Evolutionary conservation across 2,113 vertebrate genomes (phyloP), one percentile per base, ranked within the genome.

Genomic region (Neopipo cinnamomea): DNA sequence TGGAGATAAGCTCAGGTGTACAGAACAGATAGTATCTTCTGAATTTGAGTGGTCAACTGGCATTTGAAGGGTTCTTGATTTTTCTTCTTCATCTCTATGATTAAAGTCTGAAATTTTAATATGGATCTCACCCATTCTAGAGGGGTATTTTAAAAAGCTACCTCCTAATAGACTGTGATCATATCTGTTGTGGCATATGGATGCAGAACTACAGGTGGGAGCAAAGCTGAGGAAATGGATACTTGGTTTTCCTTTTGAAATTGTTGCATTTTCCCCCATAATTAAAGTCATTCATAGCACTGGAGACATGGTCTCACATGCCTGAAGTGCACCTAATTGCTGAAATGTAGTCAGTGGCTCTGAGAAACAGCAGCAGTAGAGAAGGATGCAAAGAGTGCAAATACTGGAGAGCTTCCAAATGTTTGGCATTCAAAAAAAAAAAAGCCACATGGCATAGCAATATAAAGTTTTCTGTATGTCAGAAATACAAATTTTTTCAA

Each of bases 321-420:
- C 68, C 71, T 3, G 0, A 82, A 93, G 52, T 44, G 44, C 56
- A 81, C 53, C 27, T 61, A 42, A 33, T 35, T 82, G 47, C 62
- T 89, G 61, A 82, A 65, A 85, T 41, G 10, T 33, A 56, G 23
- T 56, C 30, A 47, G 53, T 37, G 82, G 17, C 53, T 72, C 31
- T 66, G 74, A 88, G 53, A 72, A 93, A 91, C 56, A 79, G 67
- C 58, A 95, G 62, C 58, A 88, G 22, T 25, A 79, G 62, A 53
- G 66, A 88, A 2, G 35, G 66, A 79, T 75, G 58, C 58, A 79
- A 80, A 46, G 35, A 82, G 58, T 91, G 66, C 56, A 95, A 88
- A 94, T 70, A 72, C 46, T 90, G 94, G 88, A 96, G 63, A 93
- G 44, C 15, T 93, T 96, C 88, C 75, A 95, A 90, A 85, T 56